These are phyloP conservation scores for Lithodes maja DNA, from an alignment of 2,888 invertebrate species.

Conservation along the genomic window DNA sequence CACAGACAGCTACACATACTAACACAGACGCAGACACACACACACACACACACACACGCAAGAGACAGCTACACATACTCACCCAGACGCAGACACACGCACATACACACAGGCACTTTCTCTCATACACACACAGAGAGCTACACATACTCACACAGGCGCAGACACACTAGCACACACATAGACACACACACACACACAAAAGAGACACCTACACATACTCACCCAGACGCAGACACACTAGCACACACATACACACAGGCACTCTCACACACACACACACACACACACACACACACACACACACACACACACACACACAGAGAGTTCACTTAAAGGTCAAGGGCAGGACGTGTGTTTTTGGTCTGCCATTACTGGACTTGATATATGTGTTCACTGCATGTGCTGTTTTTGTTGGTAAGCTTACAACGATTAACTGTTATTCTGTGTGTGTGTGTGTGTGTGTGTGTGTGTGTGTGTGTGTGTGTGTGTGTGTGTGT, in stretches of 20 bases:
- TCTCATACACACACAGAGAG: background rate
- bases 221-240: background rate
- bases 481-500: conserved; percentile 7
- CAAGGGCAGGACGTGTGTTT: background rate
- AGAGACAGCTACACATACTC: background rate
- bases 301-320: background rate
- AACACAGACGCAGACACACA: background rate
- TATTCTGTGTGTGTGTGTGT: background rate
- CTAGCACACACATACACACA: background rate
- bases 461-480: conserved; percentile 1
- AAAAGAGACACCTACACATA: background rate
- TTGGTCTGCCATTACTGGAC: background rate
- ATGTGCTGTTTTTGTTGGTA: background rate
- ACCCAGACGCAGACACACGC: background rate
- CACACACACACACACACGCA: background rate
- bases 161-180: background rate
- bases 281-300: conserved; percentile 1
- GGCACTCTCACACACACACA: background rate
- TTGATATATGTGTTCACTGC: background rate
- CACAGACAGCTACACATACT: background rate
- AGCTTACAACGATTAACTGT: background rate
- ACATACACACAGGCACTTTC: background rate
- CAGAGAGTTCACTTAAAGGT: background rate
- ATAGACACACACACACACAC: background rate
- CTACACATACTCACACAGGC: background rate